Conservation (phyloP, 1,140 invertebrate species). For the Zaprionus davidi region DNA sequence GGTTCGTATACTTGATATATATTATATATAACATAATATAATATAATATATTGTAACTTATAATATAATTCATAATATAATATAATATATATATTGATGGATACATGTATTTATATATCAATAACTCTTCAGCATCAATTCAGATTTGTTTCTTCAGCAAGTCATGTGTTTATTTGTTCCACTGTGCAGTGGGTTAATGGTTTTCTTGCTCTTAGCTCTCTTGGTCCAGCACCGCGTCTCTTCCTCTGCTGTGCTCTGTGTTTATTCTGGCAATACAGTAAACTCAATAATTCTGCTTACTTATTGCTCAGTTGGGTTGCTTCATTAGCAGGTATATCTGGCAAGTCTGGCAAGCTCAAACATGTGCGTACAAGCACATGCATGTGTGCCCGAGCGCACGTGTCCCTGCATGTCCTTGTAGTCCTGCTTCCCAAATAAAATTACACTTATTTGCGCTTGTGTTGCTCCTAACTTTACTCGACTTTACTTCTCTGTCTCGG, state of each 20-base stretch:
- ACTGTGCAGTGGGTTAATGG: conserved; percentile 14
- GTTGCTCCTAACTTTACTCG: conserved; percentile 10
- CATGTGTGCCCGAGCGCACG: neutral
- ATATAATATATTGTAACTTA: too few species aligned
- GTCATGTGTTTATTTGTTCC: neutral
- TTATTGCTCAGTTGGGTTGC: conserved; percentile 39
- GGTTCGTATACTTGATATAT: neutral
- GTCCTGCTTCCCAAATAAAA: conserved; percentile 40
- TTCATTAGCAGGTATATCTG: conserved; percentile 38
- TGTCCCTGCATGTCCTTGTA: conserved; percentile 12
- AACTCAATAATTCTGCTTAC: conserved; percentile 48
- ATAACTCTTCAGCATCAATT: neutral
- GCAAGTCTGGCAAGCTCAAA: conserved; percentile 19
- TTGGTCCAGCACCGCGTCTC: neutral
- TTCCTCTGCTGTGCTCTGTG: conserved; percentile 6
- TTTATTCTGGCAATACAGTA: conserved; percentile 33
- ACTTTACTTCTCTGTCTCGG: neutral
- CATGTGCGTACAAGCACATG: neutral
- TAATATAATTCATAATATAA: too few species aligned
- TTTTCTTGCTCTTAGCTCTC: neutral
- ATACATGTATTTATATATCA: neutral
- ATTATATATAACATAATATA: neutral
- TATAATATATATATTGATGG: too few species aligned
- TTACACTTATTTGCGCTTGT: conserved; percentile 33
- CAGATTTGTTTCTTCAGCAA: neutral